A percentile compares a stretch with the other conserved stretches of the same genome.
These are phyloP conservation scores for Pomatostomus ruficeps DNA, from an alignment of 2,113 vertebrate species.

Conservation along the genomic window DNA sequence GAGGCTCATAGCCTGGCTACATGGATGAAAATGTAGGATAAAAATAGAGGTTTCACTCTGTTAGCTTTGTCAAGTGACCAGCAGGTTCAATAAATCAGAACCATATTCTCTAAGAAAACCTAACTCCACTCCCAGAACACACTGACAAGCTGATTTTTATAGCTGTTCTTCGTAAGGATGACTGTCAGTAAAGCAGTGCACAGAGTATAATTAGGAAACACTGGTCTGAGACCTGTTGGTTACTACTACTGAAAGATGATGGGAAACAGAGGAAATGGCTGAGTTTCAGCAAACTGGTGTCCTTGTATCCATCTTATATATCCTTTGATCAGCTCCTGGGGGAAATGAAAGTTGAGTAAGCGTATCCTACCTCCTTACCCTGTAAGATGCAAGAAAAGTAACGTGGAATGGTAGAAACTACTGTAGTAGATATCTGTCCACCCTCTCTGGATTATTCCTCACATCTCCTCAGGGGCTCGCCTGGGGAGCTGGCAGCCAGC, in stretches of 20 bases:
- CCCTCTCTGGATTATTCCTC: neutral
- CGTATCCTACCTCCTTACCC: neutral
- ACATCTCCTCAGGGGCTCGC: neutral
- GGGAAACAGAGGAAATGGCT: neutral
- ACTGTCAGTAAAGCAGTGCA: neutral
- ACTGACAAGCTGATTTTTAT: neutral
- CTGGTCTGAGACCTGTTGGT: neutral
- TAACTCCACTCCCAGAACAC: neutral
- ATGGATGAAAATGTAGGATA: neutral
- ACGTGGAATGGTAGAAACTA: neutral
- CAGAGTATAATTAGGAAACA: neutral
- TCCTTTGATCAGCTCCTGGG: neutral
- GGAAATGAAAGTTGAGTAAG: neutral
- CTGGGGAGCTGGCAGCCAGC: neutral
- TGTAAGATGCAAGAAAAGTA: neutral
- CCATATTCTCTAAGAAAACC: neutral
- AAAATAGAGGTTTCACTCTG: neutral
- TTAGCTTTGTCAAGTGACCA: neutral
- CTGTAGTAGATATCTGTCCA: neutral
- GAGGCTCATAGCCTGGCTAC: neutral
- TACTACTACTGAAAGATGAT: neutral
- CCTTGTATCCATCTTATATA: neutral
- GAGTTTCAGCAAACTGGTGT: neutral
- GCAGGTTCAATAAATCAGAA: neutral
- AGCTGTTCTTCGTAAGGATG: neutral